Base-by-base conservation (phyloP, 1,140 invertebrate genomes). In the Aphelenchoides avenae region DNA sequence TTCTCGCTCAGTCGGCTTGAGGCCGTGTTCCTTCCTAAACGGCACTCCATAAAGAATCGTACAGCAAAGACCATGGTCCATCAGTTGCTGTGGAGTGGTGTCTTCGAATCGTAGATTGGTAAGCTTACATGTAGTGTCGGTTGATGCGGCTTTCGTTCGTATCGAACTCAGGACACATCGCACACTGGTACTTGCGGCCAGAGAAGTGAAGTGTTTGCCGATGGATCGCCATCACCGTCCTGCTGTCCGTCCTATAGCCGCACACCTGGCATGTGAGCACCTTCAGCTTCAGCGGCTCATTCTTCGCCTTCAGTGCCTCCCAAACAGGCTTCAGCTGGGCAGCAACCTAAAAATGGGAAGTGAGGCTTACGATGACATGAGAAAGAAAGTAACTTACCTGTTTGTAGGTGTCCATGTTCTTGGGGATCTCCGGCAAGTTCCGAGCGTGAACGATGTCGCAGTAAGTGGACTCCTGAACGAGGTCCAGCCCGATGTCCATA, bases 331-430 rank as follows among this genome's bases (percentile, higher is more conserved):
- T 72, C 15, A 75, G 57, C 40, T 75, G 73, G 13, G 68, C 65
- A 13, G 74, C 73, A 7, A 75, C 72, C 70, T 75, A 36, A 51
- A 70, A 48, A 3, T 7, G 31, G 15, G 43, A 47, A 34, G 27
- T 52, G 31, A 42, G 5, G 15, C 42, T 26, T 31, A 6, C n/a
- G 33, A 33, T 37, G 20, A 52, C 1, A n/a, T 56, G 30, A n/a
- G n/a, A 31, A 9, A 64, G 59, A 52, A 5, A 7, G 34, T 15
- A 5, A 7, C 24, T 48, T 20, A 66, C 64, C 27, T 72, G 66
- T 41, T 77, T 74, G 51, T 75, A 75, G 1, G 71, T 75, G 33
- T 75, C 73, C 34, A 76, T 63, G 41, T 73, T 77, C 31, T 75
- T 76, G 6, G 73, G 72, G 26, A 62, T 57, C 49, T 75, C 73